Conservation (phyloP, 2,113 vertebrate species). For the Gambusia affinis region DNA sequence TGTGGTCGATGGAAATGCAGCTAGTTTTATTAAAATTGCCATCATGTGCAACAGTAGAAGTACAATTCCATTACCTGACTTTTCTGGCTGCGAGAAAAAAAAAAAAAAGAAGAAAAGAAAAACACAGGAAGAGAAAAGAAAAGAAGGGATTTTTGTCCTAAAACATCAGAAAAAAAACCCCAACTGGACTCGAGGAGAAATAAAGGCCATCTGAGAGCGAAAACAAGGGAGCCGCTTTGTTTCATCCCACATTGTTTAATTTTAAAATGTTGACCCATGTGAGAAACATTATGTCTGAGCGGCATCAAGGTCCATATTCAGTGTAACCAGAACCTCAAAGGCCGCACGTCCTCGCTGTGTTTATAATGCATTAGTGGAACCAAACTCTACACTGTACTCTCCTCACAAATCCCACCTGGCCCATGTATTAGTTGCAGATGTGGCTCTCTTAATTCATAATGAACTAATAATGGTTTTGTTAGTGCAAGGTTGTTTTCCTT, state of each 20-base stretch:
- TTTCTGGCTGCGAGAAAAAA: constrained; percentile 24
- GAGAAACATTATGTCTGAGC: constrained; percentile 76
- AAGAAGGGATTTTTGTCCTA: not conserved
- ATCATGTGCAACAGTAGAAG: no score
- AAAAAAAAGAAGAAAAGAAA: no score
- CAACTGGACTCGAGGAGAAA: constrained; percentile 39
- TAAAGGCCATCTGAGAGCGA: constrained; percentile 39
- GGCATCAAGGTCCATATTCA: constrained; percentile 69
- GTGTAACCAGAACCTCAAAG: constrained; percentile 79
- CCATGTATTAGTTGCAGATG: constrained; percentile 89
- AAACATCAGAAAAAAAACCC: constrained; percentile 26
- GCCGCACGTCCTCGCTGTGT: constrained; percentile 66
- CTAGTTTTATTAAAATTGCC: no score
- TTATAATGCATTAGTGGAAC: constrained; percentile 81
- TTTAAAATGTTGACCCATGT: constrained; percentile 73
- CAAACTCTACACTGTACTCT: constrained; percentile 80
- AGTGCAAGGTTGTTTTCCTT: constrained; percentile 79
- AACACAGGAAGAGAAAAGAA: not conserved
- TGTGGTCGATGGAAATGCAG: no score
- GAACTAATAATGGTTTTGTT: constrained; percentile 91
- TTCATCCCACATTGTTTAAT: constrained; percentile 75
- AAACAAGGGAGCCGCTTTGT: constrained; percentile 59
- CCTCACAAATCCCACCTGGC: constrained; percentile 78
- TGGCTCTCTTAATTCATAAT: constrained; percentile 89
- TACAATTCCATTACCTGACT: not conserved